Base-by-base conservation (phyloP, 2,113 vertebrate species). In the Oreochromis spilurus region DNA sequence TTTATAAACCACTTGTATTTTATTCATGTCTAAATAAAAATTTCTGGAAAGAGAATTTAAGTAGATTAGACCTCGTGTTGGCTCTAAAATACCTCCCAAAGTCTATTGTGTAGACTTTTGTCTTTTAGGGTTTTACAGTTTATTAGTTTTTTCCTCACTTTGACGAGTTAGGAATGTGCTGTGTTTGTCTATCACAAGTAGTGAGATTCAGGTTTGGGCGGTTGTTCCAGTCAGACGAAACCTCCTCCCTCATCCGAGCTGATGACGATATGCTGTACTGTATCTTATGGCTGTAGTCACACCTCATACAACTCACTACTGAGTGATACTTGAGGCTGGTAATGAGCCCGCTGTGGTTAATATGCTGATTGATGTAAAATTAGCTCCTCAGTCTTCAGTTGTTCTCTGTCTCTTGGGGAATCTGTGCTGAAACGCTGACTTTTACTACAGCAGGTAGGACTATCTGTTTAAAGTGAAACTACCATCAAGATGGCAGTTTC, bases 171-270 rank as follows among this genome's bases (percentile, higher is more conserved):
- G 92, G 94, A 95, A 96, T 96, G 93, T 94, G 84, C 75, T 79
- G 52, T 92, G 92, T 94, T 94, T 94, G 87, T 89, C 36, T 57
- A 67, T 83, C 82, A 81, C 87, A 90, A 80, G 84, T 77, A 79
- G 79, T 85, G 86, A 62, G 81, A 91, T 91, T 95, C 96, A 92
- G 92, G 96, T 96, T 94, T 84, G 94, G 90, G 91, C 72, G 90
- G 96, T 96, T 96, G 85, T 89, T 92, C 93, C 90, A 86, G 94
- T 97, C 95, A 97, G 84, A 85, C 94, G 77, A 98, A 98, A 94
- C 95, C 85, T 72, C 50, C 88, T 88, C 70, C 55, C 48, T 88
- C 40, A 62, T 87, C 77, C 91, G 77, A 83, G 75, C 78, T 34
- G 83, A 67, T 93, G 92, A 93, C 87, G 87, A 93, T 70, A 88